Conservation (phyloP, 2,113 vertebrate genomes). For the Procavia capensis region DNA sequence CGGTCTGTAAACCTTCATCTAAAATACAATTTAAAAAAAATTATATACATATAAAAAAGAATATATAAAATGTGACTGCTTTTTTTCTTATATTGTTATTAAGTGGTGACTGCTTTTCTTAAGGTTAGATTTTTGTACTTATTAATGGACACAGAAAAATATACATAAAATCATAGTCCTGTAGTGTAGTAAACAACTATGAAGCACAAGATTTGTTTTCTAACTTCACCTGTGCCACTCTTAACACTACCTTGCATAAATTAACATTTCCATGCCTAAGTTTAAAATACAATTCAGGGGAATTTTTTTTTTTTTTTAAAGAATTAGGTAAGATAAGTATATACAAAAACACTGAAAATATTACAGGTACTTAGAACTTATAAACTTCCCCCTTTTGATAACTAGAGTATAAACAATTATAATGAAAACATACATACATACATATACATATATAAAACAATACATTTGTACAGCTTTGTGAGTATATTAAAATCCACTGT, state of each 20-base stretch:
- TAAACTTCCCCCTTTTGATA: constrained; percentile 30
- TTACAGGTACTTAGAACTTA: not conserved
- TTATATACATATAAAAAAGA: no score
- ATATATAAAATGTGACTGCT: no score
- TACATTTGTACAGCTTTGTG: not conserved
- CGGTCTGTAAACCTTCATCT: no score
- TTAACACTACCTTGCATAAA: not conserved
- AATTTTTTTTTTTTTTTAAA: not conserved
- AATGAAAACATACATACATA: not conserved
- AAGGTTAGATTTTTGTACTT: not conserved
- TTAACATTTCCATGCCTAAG: not conserved
- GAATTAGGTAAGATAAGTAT: not conserved
- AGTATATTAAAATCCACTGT: not conserved
- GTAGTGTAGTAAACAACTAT: not conserved
- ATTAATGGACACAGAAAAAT: not conserved
- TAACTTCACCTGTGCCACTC: not conserved
- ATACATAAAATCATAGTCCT: not conserved
- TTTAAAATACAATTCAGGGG: constrained; percentile 36
- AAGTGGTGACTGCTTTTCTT: not conserved
- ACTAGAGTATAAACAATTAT: constrained; percentile 5
- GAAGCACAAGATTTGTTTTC: not conserved
- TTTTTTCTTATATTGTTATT: no score
- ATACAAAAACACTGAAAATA: not conserved
- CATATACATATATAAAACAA: not conserved
- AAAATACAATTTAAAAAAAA: no score